Evolutionary conservation across 2,888 invertebrate species (phyloP).

Genomic region (Alloscopus bannaensis): DNA sequence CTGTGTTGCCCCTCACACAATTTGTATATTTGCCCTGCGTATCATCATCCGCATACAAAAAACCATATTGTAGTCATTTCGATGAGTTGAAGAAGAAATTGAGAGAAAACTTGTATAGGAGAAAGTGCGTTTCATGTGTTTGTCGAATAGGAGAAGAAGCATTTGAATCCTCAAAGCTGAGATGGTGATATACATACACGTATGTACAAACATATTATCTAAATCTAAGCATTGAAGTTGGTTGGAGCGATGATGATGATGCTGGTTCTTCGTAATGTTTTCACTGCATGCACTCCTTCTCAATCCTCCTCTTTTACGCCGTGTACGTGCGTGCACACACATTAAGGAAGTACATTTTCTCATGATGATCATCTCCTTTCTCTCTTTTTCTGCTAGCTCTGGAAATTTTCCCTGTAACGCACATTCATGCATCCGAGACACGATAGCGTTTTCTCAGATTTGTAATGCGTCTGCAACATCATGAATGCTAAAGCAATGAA

Average conservation of each 20-base stretch:
- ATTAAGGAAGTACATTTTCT: conserved; percentile 56
- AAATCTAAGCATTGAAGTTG: no score
- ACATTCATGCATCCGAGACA: conserved; percentile 18
- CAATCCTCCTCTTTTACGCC: conserved; percentile 41
- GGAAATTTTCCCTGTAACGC: conserved; percentile 10
- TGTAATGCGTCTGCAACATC: conserved; percentile 27
- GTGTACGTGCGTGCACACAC: conserved; percentile 55
- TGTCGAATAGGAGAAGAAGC: no score
- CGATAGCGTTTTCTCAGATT: conserved; percentile 8
- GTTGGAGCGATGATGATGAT: no score
- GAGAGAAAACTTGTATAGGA: conserved; percentile 3
- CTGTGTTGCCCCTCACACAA: neutral
- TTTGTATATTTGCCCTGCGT: conserved; percentile 19
- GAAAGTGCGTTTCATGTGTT: conserved; percentile 20
- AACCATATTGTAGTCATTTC: conserved; percentile 31
- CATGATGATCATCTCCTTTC: conserved; percentile 49
- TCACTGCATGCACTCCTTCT: conserved; percentile 24
- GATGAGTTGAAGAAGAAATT: conserved; percentile 40
- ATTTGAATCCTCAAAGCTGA: no score
- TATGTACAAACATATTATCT: neutral
- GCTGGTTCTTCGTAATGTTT: conserved; percentile 20
- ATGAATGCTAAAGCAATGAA: conserved; percentile 49
- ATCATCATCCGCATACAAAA: conserved; percentile 29
- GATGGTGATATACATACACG: conserved; percentile 16
- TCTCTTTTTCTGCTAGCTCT: neutral